Percentiles rank a stretch among this genome's conserved stretches.
phyloP scores from a whole-genome alignment of 2,113 vertebrate genomes.

The Hippocampus comes region DNA sequence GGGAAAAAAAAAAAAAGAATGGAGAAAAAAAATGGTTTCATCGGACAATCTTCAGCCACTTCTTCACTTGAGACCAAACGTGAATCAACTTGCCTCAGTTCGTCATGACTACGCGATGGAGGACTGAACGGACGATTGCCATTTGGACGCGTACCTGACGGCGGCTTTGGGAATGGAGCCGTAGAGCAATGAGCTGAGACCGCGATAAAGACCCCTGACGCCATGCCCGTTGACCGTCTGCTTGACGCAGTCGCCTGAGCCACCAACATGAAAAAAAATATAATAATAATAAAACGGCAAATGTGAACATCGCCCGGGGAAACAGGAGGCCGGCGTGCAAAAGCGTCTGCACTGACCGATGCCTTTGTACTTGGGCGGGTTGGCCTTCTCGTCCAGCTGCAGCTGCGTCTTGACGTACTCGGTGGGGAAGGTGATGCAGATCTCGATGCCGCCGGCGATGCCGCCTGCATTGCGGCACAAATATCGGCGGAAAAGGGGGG shows the following conservation, averaged over 20 bases:
- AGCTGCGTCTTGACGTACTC: slow-evolving; percentile 97
- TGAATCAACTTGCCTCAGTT: too few species aligned
- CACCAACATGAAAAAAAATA: not conserved
- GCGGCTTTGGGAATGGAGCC: slow-evolving; percentile 97
- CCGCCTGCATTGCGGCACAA: slow-evolving; percentile 71
- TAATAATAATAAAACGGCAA: not conserved
- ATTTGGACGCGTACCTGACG: slow-evolving; percentile 74
- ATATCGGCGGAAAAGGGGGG: too few species aligned
- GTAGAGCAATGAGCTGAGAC: slow-evolving; percentile 84
- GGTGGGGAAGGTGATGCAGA: slow-evolving; percentile 97
- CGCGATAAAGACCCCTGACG: slow-evolving; percentile 81
- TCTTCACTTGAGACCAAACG: too few species aligned
- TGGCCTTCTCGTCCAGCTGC: slow-evolving; percentile 89
- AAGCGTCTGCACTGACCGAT: slow-evolving; percentile 69
- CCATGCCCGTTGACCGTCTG: slow-evolving; percentile 83
- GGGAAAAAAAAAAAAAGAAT: too few species aligned
- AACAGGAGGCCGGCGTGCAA: not conserved
- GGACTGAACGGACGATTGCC: not conserved
- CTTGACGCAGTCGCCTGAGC: slow-evolving; percentile 82
- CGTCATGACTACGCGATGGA: too few species aligned
- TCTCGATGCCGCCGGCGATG: slow-evolving; percentile 89
- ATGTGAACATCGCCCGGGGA: not conserved
- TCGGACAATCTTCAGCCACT: too few species aligned
- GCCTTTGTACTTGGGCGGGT: slow-evolving; percentile 88
- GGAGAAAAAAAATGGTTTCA: too few species aligned